Evolutionary conservation across 23 tunicate species (phyloP), one percentile per base, ranked within the genome.

Genomic region (Corella eumyota): DNA sequence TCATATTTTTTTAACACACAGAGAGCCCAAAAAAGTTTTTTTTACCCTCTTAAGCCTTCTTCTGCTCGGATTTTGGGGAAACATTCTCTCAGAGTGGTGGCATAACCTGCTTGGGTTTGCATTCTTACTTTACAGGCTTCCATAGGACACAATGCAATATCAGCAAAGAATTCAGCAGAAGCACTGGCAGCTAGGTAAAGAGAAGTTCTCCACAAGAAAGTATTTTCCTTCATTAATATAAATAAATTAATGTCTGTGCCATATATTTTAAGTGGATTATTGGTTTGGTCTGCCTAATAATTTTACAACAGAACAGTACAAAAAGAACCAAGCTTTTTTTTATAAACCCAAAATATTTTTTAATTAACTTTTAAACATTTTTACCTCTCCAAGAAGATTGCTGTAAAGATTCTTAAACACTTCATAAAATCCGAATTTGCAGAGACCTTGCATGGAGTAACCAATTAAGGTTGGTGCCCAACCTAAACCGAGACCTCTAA

Each of bases 391-490:
- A 0, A 93, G 22, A 17, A 85, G 25, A 13, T 60, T 30, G 25
- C 94, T 72, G 75, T 93, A 93, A 36, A 93, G 49, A 46, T 66
- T 71, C 44, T 93, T 93, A 58, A 93, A 93, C 33, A 93, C 93
- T 78, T 93, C 99, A 73, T 93, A 93, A 50, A 93, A 84, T 34
- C 99, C 99, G 47, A 93, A 93, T 65, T 93, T 93, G 83, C 99
- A 93, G 20, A 88, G 80, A 40, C 98, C 98, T 62, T 92, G 98
- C 98, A 92, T 92, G 26, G 98, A 92, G 60, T 92, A 92, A 22
- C 98, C 98, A 57, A 92, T 92, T 0, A 92, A 38, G 25, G 98
- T 92, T 0, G 98, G 98, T 2, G 98, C 94, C 99, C 99, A 93
- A 19, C 99, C 99, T 36, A 79, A 79, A 15, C 70, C 99, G 6